Percentiles rank a stretch among this genome's conserved stretches.
Conservation (phyloP, 2,797 vertebrate genomes). For the Acridotheres tristis region DNA sequence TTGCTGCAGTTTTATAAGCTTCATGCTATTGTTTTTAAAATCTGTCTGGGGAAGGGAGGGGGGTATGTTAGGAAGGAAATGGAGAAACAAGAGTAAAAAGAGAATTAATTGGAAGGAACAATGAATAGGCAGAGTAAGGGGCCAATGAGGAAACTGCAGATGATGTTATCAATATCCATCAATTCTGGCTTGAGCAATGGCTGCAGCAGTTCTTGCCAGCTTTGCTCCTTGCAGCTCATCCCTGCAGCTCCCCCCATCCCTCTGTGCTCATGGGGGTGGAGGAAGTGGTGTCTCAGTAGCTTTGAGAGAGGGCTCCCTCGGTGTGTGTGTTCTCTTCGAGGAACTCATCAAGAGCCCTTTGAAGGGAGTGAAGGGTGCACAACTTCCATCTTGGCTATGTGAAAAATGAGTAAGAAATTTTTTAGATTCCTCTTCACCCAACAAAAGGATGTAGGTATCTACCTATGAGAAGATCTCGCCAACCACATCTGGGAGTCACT, state of each 20-base stretch:
- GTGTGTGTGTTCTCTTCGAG: background rate
- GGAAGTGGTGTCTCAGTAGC: background rate
- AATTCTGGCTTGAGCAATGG: background rate
- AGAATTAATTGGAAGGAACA: background rate
- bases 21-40: background rate
- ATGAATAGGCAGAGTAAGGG: background rate
- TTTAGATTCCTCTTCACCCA: background rate
- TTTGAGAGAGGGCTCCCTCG: background rate
- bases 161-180: background rate
- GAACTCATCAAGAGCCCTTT: background rate
- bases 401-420: background rate
- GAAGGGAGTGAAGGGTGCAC: rapidly evolving
- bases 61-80: background rate
- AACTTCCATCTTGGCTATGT: background rate
- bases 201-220: background rate
- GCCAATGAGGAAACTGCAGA: background rate
- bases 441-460: background rate
- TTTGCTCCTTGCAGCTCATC: background rate
- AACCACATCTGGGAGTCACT: background rate
- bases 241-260: background rate
- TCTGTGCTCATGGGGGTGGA: rapidly evolving
- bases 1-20: background rate
- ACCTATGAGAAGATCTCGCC: background rate
- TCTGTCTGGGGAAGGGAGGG: background rate
- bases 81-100: background rate